phyloP scores from a whole-genome alignment of 2,113 vertebrate species.

The Hippocampus abdominalis region DNA sequence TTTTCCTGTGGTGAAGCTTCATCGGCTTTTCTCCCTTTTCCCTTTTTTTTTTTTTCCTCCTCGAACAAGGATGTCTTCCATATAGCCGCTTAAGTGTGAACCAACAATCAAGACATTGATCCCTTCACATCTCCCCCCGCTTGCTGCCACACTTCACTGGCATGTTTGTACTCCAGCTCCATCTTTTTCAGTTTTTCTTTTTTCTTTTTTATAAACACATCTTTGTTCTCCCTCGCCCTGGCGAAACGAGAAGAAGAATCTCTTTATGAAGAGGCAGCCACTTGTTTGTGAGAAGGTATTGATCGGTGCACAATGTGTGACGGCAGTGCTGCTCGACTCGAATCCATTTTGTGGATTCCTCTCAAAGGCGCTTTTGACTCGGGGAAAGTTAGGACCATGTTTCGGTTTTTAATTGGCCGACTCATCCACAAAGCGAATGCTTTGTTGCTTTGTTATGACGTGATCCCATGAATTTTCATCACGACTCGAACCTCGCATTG shows the following conservation, averaged over 20 bases:
- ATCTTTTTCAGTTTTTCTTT: conserved; percentile 31
- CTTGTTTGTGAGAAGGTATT: conserved; percentile 11
- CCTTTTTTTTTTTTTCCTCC: conserved; percentile 10
- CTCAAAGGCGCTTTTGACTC: neutral
- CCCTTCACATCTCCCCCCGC: conserved; percentile 35
- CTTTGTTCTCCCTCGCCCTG: conserved; percentile 47
- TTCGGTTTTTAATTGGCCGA: neutral
- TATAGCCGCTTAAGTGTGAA: conserved; percentile 48
- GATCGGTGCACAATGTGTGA: conserved; percentile 27
- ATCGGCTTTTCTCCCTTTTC: conserved; percentile 14
- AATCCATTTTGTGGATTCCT: neutral
- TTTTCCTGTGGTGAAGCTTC: conserved; percentile 12
- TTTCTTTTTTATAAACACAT: conserved; percentile 1
- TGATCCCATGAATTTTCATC: too few relatives aligned
- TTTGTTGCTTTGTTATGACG: too few relatives aligned
- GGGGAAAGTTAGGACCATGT: neutral
- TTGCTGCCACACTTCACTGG: conserved; percentile 39
- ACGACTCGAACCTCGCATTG: too few relatives aligned
- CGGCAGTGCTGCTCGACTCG: neutral
- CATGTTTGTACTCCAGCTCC: conserved; percentile 40
- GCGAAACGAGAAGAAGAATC: conserved; percentile 29
- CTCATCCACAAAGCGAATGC: neutral
- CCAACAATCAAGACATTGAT: conserved; percentile 49
- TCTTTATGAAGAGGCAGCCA: conserved; percentile 11
- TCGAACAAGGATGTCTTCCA: conserved; percentile 37